phyloP scores from a whole-genome alignment of 2,113 vertebrate species.

The Oryctolagus cuniculus region DNA sequence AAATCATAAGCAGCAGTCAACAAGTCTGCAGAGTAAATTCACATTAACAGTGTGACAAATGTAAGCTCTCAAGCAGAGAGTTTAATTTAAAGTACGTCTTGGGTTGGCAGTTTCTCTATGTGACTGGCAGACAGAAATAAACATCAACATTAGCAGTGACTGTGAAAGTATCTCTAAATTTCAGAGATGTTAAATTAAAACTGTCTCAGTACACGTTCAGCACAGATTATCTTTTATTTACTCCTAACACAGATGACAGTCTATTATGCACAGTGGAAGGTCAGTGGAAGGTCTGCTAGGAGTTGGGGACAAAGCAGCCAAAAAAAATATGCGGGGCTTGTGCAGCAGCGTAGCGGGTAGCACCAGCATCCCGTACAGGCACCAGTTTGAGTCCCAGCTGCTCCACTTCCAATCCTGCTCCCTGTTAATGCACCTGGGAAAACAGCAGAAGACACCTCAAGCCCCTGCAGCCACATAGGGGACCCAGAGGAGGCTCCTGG shows the following conservation, averaged over 20 bases:
- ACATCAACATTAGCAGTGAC: conserved; percentile 27
- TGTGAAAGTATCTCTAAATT: neutral
- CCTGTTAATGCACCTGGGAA: no score
- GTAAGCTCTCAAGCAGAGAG: conserved; percentile 4
- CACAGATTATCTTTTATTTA: conserved; percentile 16
- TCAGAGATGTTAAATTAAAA: conserved; percentile 31
- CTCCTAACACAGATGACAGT: neutral
- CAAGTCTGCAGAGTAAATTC: conserved; percentile 1
- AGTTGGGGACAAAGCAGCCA: neutral
- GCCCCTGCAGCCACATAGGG: no score
- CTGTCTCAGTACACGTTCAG: neutral
- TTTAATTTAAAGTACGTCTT: neutral
- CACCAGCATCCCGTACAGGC: no score
- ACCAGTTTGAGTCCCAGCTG: no score
- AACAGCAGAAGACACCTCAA: no score
- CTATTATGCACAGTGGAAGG: neutral
- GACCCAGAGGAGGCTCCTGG: no score
- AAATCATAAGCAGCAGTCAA: conserved; percentile 28
- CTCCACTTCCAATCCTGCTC: no score
- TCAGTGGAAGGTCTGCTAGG: neutral
- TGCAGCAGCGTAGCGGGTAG: no score
- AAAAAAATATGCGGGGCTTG: neutral
- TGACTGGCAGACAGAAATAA: conserved; percentile 21
- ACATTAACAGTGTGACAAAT: neutral
- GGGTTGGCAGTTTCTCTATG: conserved; percentile 13